Base-by-base conservation (phyloP, 2,888 invertebrate genomes). In the Arctia plantaginis region DNA sequence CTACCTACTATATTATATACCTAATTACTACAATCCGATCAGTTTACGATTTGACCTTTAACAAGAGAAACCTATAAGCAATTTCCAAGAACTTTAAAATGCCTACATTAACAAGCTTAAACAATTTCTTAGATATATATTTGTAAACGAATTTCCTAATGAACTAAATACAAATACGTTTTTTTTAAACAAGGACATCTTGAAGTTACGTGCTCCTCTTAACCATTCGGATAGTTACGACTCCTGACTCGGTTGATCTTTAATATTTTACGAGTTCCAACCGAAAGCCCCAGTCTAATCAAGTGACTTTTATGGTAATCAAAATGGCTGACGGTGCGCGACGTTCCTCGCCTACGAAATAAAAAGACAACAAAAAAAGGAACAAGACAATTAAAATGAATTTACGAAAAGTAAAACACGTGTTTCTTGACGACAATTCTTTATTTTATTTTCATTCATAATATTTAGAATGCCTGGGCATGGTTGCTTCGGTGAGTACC, bases 241-340 rank as follows among this genome's bases (percentile, higher is more conserved):
- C 66, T 62, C 39, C 59, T 66, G 33, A 51, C 35, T 35, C 51
- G n/a, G 51, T 33, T 59, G 39, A 66, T 47, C 41, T 74, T 39
- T 69, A 66, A 71, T 74, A 77, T 64, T 81, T 81, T 74, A 79
- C 81, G 79, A 77, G 55, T 74, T 81, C 81, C 82, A 79, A 76
- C 30, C 73, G 70, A 55, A 72, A 66, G 62, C 35, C 41, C n/a
- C 70, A 27, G 47, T 13, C 77, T 73, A 81, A 81, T 79, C 75
- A 74, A 77, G 72, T 59, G 70, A 74, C 70, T 79, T 73, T 73
- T 72, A 73, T 79, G 72, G 79, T 80, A 81, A 80, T 80, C 78
- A 73, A 71, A 72, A 75, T 73, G 65, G 47, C 72, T 73, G 75
- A 73, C 75, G 66, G 77, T 44, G 51, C 3, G 7, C 12, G 51